Base-by-base conservation (phyloP, 1,140 invertebrate genomes). In the Lepidostoma basale region DNA sequence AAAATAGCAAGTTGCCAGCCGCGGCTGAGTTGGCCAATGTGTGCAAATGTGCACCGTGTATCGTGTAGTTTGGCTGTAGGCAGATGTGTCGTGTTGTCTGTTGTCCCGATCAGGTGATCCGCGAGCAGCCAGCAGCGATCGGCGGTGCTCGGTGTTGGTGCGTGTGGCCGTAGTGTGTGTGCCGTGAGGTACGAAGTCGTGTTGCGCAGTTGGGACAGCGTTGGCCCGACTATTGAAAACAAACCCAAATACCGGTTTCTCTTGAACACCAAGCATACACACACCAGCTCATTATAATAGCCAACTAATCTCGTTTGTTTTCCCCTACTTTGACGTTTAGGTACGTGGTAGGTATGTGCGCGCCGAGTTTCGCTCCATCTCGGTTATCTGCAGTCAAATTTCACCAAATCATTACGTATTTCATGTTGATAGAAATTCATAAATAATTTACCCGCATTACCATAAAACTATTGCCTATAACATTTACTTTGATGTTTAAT, bases 21-120 rank as follows among this genome's bases (percentile, higher is more conserved):
- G n/a, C 23, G 44, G 62, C 49, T 22, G 49, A 23, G 25, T 23
- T 52, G 62, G 40, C 20, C 40, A 30, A 47, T 14, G 33, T 23
- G 62, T n/a, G n/a, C n/a, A n/a, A n/a, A n/a, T n/a, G n/a, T n/a
- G n/a, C n/a, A n/a, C n/a, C n/a, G n/a, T n/a, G n/a, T n/a, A n/a
- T n/a, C n/a, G n/a, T n/a, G n/a, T n/a, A n/a, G n/a, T n/a, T n/a
- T n/a, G n/a, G n/a, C n/a, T n/a, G n/a, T 65, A 65, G 62, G 62
- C 62, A 54, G 62, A 65, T 65, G 47, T 64, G 62, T 40, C 49
- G 47, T 67, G 54, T 58, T 67, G 39, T 56, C 33, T 67, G 54
- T 58, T 67, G 39, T 56, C 33, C 23, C 28, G 30, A 67, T 67
- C 65, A 67, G 54, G 54, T 67, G 65, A 67, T 67, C 40, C 6